phyloP scores from a whole-genome alignment of 2,888 invertebrate species.

The Sipha maydis region DNA sequence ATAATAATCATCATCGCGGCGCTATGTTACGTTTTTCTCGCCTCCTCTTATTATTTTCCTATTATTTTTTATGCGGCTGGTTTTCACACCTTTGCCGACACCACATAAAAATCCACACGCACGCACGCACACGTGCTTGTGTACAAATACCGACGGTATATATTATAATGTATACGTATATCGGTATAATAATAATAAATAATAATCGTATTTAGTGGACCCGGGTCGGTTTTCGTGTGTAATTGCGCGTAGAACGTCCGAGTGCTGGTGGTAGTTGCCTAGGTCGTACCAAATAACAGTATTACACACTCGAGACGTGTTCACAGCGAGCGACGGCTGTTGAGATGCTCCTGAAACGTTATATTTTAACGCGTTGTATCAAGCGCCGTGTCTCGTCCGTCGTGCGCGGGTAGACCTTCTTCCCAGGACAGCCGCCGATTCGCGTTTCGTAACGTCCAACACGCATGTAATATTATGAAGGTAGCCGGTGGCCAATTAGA shows the following conservation, averaged over 20 bases:
- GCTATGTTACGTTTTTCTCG: conserved; percentile 11
- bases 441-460: no score
- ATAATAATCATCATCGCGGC: conserved; percentile 14
- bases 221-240: conserved; percentile 10
- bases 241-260: neutral
- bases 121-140: neutral
- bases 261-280: neutral
- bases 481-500: no score
- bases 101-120: neutral
- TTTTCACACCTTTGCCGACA: conserved; percentile 50
- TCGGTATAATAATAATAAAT: conserved; percentile 2
- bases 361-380: no score
- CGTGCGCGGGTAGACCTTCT: no score
- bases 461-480: no score
- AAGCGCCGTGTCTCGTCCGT: no score
- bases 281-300: neutral
- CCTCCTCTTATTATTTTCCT: conserved; percentile 14
- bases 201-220: conserved; percentile 17
- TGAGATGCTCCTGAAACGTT: no score
- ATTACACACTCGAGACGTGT: neutral
- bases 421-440: no score
- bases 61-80: neutral
- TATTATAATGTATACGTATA: no score
- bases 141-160: no score
- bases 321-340: neutral